Evolutionary conservation across 2,888 invertebrate genomes (phyloP).

Genomic region (Anorthoa munda): DNA sequence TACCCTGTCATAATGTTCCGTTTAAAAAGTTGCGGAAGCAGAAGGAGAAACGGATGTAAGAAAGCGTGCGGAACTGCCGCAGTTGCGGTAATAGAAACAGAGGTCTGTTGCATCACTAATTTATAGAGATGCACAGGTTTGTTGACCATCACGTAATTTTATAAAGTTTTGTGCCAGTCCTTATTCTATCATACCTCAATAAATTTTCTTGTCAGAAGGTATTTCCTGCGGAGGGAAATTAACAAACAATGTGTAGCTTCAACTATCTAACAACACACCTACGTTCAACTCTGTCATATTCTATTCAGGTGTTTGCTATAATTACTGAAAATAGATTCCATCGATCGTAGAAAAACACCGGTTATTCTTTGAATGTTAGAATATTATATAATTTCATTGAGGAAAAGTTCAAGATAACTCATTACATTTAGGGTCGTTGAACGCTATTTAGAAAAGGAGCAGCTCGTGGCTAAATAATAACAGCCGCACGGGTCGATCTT

Average conservation of each 20-base stretch:
- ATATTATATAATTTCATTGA: not conserved
- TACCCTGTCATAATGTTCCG: too few relatives aligned
- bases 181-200: not conserved
- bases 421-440: too few relatives aligned
- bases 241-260: not conserved
- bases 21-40: too few relatives aligned
- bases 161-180: not conserved
- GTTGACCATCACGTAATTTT: not conserved
- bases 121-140: not conserved
- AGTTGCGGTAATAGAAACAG: too few relatives aligned
- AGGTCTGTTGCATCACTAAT: too few relatives aligned
- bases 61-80: too few relatives aligned
- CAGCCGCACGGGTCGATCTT: not conserved
- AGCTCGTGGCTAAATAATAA: too few relatives aligned
- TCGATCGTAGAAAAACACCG: too few relatives aligned
- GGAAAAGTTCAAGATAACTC: too few relatives aligned
- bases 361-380: not conserved
- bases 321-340: not conserved
- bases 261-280: not conserved
- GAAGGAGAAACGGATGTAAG: too few relatives aligned
- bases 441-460: too few relatives aligned
- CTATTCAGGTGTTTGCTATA: not conserved
- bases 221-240: conserved; percentile 1
- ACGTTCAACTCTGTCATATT: not conserved
- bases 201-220: conserved; percentile 14